These are phyloP conservation scores for Syndactyla subalaris DNA, from an alignment of 2,797 vertebrate genomes.

Conservation along the genomic window DNA sequence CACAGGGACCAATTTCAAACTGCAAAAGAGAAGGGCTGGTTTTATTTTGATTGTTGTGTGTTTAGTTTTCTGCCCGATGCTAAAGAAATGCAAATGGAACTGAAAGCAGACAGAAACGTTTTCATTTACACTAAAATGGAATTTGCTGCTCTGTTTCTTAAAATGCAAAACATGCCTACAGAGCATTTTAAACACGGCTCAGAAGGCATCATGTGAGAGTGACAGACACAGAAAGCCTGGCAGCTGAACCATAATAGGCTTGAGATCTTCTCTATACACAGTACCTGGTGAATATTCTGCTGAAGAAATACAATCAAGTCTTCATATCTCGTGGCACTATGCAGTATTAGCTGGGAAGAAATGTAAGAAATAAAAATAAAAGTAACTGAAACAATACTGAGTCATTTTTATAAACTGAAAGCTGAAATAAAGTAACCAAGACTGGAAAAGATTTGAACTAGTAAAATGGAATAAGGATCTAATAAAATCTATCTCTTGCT, in stretches of 20 bases:
- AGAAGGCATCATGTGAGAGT: not conserved
- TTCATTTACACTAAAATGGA: not conserved
- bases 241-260: not conserved
- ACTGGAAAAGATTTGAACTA: not conserved
- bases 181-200: not conserved
- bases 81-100: not conserved
- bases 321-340: conserved; percentile 67
- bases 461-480: not conserved
- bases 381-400: not conserved
- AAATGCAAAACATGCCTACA: not conserved
- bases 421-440: not conserved
- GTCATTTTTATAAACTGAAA: not conserved
- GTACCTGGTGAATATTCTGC: conserved; percentile 78
- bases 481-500: not conserved
- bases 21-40: conserved; percentile 49
- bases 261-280: not conserved
- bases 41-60: not conserved
- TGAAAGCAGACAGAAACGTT: not conserved
- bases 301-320: conserved; percentile 77
- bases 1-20: conserved; percentile 88
- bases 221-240: not conserved
- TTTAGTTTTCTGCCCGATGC: not conserved
- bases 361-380: not conserved
- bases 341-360: conserved; percentile 70
- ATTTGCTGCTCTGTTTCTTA: not conserved